A percentile compares a stretch with the other conserved stretches of the same genome.
phyloP scores from a whole-genome alignment of 2,888 invertebrate species.

The Iselma pallidipennis region DNA sequence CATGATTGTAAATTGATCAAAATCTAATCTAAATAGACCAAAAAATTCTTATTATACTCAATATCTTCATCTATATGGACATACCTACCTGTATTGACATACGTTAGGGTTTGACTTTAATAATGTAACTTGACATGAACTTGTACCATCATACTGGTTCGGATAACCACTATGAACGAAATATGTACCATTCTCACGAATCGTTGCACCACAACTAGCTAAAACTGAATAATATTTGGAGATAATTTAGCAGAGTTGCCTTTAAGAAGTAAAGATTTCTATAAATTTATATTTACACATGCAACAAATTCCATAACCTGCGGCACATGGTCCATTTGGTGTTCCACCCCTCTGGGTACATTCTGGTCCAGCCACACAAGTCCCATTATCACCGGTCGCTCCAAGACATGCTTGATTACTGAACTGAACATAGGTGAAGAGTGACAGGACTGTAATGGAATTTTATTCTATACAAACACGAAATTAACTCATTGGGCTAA shows the following conservation, averaged over 20 bases:
- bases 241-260: conserved; percentile 1
- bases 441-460: conserved; percentile 68
- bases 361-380: conserved; percentile 74
- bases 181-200: conserved; percentile 81
- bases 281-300: conserved; percentile 63
- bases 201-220: conserved; percentile 76
- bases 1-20: conserved; percentile 74
- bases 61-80: conserved; percentile 10
- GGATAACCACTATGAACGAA: conserved; percentile 87
- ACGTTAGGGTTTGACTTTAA: conserved; percentile 77
- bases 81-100: conserved; percentile 80
- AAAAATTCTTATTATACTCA: conserved; percentile 1
- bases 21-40: conserved; percentile 66
- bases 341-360: conserved; percentile 74
- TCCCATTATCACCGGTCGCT: conserved; percentile 79
- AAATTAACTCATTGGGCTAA: no score
- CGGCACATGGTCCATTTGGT: conserved; percentile 78
- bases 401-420: conserved; percentile 76
- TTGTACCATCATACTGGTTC: conserved; percentile 72
- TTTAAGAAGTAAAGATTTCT: background rate
- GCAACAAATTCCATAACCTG: conserved; percentile 76
- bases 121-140: conserved; percentile 83
- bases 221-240: conserved; percentile 62
- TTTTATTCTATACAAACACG: background rate
- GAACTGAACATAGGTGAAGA: conserved; percentile 80